Evolutionary conservation across 37 sponge, comb jelly and placozoan genomes (phyloP).

Genomic region (Cladorhizidae sp.): DNA sequence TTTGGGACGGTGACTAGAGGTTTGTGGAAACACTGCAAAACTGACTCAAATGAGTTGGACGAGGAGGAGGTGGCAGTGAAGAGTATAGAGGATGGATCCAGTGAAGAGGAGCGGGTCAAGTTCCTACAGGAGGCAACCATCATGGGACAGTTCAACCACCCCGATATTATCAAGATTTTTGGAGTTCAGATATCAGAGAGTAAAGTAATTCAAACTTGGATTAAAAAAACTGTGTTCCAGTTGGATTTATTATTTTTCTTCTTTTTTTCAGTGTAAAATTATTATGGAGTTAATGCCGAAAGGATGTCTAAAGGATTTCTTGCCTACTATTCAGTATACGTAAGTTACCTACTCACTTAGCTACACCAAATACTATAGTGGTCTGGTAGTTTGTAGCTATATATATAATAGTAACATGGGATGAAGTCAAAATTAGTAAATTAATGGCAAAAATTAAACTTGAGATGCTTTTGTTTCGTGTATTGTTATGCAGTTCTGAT

Average conservation of each 20-base stretch:
- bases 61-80: slow-evolving; percentile 50
- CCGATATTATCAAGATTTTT: not conserved
- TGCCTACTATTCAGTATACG: not conserved
- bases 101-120: slow-evolving; percentile 34
- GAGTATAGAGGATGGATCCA: slow-evolving; percentile 19
- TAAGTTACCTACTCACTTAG: no score
- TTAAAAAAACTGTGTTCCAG: no score
- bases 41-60: not conserved
- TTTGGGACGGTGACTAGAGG: slow-evolving; percentile 44
- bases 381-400: no score
- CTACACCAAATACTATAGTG: no score
- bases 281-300: slow-evolving; percentile 30
- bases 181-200: no score
- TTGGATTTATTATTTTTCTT: not conserved
- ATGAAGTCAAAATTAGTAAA: no score
- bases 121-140: slow-evolving; percentile 63
- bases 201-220: no score
- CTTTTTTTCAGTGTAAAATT: slow-evolving; percentile 4
- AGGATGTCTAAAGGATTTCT: not conserved
- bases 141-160: slow-evolving; percentile 59
- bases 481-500: not conserved
- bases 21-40: not conserved
- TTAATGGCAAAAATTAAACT: no score
- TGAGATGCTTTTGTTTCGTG: no score
- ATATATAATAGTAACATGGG: no score